These are phyloP conservation scores for Drosophila sp. DNA, from an alignment of 1,140 invertebrate species.

Conservation along the genomic window DNA sequence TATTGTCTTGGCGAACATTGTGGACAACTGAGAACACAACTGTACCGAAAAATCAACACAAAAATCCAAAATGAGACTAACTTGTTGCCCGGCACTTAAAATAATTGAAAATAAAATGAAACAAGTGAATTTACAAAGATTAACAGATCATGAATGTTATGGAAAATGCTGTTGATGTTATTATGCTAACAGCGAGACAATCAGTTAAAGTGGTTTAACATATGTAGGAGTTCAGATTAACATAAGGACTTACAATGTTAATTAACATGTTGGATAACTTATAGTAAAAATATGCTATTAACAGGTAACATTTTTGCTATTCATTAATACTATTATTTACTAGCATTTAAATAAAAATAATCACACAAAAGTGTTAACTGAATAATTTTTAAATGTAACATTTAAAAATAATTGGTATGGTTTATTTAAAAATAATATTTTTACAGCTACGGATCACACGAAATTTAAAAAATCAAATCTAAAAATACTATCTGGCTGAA, in stretches of 20 bases:
- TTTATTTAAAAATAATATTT: too few relatives aligned
- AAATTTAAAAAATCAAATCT: too few relatives aligned
- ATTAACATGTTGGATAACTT: too few relatives aligned
- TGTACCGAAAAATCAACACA: conserved; percentile 53
- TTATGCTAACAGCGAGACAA: neutral
- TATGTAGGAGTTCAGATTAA: neutral
- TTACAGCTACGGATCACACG: too few relatives aligned
- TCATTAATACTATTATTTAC: too few relatives aligned
- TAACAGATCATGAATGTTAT: neutral
- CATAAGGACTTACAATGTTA: neutral
- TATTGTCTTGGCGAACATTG: conserved; percentile 7
- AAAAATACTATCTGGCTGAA: too few relatives aligned
- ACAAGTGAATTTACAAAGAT: conserved; percentile 34
- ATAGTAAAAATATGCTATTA: too few relatives aligned
- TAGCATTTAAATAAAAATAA: too few relatives aligned
- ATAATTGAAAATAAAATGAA: conserved; percentile 70
- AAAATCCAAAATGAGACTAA: conserved; percentile 30
- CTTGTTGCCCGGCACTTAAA: conserved; percentile 75
- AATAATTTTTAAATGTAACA: too few relatives aligned
- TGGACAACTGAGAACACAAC: conserved; percentile 61
- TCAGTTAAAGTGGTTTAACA: neutral
- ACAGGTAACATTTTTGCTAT: too few relatives aligned
- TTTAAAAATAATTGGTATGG: too few relatives aligned
- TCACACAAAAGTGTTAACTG: too few relatives aligned
- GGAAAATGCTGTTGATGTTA: neutral